Evolutionary conservation across 2,888 invertebrate species (phyloP).

Genomic region (Scaptodrosophila latifasciaeformis): DNA sequence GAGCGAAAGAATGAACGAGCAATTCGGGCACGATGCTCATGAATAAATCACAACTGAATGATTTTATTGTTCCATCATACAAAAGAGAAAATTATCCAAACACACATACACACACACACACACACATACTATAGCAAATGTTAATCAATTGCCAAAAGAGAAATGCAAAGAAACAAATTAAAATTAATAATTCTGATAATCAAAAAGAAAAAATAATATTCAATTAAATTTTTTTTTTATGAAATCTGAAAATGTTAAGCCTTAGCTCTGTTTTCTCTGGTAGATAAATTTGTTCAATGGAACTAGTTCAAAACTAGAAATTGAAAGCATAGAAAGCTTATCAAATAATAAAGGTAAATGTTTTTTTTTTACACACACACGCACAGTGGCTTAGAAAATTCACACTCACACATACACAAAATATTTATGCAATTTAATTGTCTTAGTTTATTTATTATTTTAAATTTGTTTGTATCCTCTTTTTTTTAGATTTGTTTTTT

Average conservation of each 20-base stretch:
- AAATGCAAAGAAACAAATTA: slow-evolving; percentile 25
- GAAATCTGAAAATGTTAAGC: too few relatives aligned
- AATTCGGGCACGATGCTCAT: slow-evolving; percentile 20
- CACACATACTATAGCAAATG: not conserved
- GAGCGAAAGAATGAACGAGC: not conserved
- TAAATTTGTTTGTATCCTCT: slow-evolving; percentile 34
- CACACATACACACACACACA: slow-evolving; percentile 26
- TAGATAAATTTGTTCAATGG: too few relatives aligned
- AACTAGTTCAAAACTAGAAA: too few relatives aligned
- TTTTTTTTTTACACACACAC: not conserved
- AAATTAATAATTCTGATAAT: slow-evolving; percentile 28
- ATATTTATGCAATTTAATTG: slow-evolving; percentile 58
- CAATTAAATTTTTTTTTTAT: too few relatives aligned
- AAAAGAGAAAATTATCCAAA: slow-evolving; percentile 53
- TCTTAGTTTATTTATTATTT: slow-evolving; percentile 50
- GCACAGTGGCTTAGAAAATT: slow-evolving; percentile 17
- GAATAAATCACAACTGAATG: slow-evolving; percentile 52
- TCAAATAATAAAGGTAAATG: too few relatives aligned
- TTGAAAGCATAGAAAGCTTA: too few relatives aligned
- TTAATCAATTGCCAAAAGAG: too few relatives aligned
- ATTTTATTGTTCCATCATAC: slow-evolving; percentile 52
- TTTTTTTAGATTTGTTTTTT: slow-evolving; percentile 13
- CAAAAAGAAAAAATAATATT: too few relatives aligned
- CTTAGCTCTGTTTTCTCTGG: too few relatives aligned
- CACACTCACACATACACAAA: slow-evolving; percentile 43